Conservation (phyloP, 2,888 invertebrate genomes). For the Apodemia zela region DNA sequence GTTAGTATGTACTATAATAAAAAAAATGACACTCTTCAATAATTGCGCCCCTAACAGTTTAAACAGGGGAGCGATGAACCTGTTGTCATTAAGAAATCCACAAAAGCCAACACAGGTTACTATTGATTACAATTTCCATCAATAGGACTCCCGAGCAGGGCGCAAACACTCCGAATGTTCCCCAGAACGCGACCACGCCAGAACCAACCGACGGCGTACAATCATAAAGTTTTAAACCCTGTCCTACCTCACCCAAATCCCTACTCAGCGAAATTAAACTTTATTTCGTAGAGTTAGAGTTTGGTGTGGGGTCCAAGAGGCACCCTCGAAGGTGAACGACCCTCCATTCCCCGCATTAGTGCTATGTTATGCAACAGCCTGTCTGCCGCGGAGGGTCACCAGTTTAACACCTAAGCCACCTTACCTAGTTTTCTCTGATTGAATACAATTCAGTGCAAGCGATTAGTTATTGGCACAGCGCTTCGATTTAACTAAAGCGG, state of each 20-base stretch:
- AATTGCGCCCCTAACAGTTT: background rate
- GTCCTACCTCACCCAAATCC: background rate
- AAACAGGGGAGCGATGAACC: background rate
- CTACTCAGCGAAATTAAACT: slow-evolving; percentile 23
- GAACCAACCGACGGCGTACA: slow-evolving; percentile 28
- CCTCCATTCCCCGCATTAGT: slow-evolving; percentile 37
- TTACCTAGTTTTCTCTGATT: slow-evolving; percentile 15
- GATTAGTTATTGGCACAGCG: background rate
- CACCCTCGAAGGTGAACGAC: slow-evolving; percentile 52
- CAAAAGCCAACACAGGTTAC: slow-evolving; percentile 17
- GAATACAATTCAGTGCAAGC: background rate
- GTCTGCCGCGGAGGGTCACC: slow-evolving; percentile 29
- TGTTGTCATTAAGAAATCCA: slow-evolving; percentile 14
- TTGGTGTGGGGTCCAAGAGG: slow-evolving; percentile 18
- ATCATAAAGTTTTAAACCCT: slow-evolving; percentile 20
- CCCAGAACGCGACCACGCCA: slow-evolving; percentile 28
- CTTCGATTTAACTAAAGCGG: background rate
- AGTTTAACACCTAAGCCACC: slow-evolving; percentile 20
- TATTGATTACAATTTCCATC: slow-evolving; percentile 30
- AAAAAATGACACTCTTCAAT: background rate
- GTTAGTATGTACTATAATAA: background rate
- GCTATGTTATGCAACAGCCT: slow-evolving; percentile 48
- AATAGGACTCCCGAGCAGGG: slow-evolving; percentile 22
- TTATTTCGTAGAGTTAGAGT: slow-evolving; percentile 30
- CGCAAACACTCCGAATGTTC: slow-evolving; percentile 39